Evolutionary conservation across 2,888 invertebrate genomes (phyloP).

Genomic region (Thalpophila matura): DNA sequence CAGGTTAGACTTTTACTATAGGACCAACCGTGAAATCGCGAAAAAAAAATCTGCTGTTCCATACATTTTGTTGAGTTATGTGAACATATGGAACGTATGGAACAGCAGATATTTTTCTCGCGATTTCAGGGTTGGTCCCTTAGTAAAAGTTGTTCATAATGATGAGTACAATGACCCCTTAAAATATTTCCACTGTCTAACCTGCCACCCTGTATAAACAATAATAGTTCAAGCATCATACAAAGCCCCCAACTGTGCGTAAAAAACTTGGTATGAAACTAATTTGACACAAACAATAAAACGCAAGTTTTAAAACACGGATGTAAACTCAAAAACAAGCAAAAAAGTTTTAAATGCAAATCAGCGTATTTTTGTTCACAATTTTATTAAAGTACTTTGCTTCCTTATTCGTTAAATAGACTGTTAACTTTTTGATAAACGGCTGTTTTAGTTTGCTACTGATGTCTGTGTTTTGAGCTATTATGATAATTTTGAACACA

Average conservation of each 20-base stretch:
- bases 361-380: slow-evolving; percentile 24
- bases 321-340: slow-evolving; percentile 17
- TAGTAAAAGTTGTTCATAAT: too few relatives aligned
- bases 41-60: too few relatives aligned
- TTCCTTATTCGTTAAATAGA: slow-evolving; percentile 37
- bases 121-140: too few relatives aligned
- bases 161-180: too few relatives aligned
- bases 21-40: too few relatives aligned
- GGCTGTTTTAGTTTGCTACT: slow-evolving; percentile 5
- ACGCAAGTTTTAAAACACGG: slow-evolving; percentile 25
- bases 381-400: slow-evolving; percentile 12
- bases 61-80: too few relatives aligned
- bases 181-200: too few relatives aligned
- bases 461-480: slow-evolving; percentile 8
- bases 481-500: slow-evolving; percentile 10
- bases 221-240: slow-evolving; percentile 3
- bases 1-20: too few relatives aligned
- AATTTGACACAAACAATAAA: slow-evolving; percentile 30
- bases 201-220: too few relatives aligned
- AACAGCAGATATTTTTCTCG: too few relatives aligned
- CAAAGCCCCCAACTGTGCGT: neutral
- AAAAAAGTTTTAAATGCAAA: slow-evolving; percentile 31
- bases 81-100: too few relatives aligned
- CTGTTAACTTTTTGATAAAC: slow-evolving; percentile 12
- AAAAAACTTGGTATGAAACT: neutral